These are phyloP conservation scores for Mythimna pallens DNA, from an alignment of 2,888 invertebrate species.

Conservation along the genomic window DNA sequence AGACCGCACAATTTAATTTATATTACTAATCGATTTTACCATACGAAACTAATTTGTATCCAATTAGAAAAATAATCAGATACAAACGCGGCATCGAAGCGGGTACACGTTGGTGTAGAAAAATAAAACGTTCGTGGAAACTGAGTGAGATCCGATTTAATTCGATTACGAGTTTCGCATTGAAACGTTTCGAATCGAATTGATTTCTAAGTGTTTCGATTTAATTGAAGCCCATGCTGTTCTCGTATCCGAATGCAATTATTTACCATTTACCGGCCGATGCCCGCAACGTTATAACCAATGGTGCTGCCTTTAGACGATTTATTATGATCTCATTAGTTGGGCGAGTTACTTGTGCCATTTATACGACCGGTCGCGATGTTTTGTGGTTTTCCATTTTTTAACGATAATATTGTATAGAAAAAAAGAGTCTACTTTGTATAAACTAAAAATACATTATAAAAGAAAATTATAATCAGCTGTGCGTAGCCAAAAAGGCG, in stretches of 20 bases:
- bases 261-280: constrained; percentile 75
- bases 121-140: constrained; percentile 63
- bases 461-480: no score
- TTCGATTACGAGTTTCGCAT: constrained; percentile 74
- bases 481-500: no score
- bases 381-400: no score
- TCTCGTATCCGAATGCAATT: constrained; percentile 73
- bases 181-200: constrained; percentile 71
- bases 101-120: constrained; percentile 47
- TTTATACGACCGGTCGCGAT: no score
- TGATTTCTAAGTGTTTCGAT: constrained; percentile 77
- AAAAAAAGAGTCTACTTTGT: no score
- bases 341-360: constrained; percentile 38
- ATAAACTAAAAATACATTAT: no score
- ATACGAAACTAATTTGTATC: constrained; percentile 59
- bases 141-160: constrained; percentile 71
- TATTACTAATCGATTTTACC: constrained; percentile 26
- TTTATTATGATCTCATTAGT: constrained; percentile 35
- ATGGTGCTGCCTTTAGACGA: constrained; percentile 54
- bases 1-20: constrained; percentile 33
- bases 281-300: constrained; percentile 66
- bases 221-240: constrained; percentile 73
- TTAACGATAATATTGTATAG: no score
- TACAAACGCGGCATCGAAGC: constrained; percentile 47
- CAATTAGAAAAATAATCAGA: constrained; percentile 66